Percentiles rank a stretch among this genome's conserved stretches.
phyloP scores from a whole-genome alignment of 2,797 vertebrate genomes.

The Channa striata region DNA sequence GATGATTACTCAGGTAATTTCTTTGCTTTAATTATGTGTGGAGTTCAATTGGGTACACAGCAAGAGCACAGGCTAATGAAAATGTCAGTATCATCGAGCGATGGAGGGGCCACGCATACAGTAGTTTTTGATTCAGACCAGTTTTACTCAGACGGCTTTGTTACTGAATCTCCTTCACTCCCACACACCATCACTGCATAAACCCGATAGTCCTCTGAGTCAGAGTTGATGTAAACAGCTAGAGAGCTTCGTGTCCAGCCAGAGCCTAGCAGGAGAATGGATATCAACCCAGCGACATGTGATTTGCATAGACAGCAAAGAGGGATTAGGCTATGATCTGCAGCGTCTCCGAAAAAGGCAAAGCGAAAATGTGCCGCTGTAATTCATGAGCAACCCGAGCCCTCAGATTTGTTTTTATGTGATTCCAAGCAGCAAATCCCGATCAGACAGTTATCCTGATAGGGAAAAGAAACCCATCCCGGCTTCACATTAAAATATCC shows the following conservation, averaged over 20 bases:
- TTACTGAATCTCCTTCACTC: slow-evolving; percentile 70
- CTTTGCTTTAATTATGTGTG: slow-evolving; percentile 28
- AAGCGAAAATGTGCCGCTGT: slow-evolving; percentile 38
- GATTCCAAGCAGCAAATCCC: slow-evolving; percentile 81
- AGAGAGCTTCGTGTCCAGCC: slow-evolving; percentile 76
- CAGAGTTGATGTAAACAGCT: slow-evolving; percentile 71
- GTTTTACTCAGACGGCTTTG: slow-evolving; percentile 61
- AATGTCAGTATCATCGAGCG: slow-evolving; percentile 33
- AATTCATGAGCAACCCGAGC: slow-evolving; percentile 66
- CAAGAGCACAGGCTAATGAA: slow-evolving; percentile 17
- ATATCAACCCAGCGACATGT: slow-evolving; percentile 71
- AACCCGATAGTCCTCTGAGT: slow-evolving; percentile 73
- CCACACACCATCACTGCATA: slow-evolving; percentile 69
- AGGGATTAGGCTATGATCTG: slow-evolving; percentile 79
- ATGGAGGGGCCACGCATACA: slow-evolving; percentile 30
- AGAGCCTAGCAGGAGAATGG: slow-evolving; percentile 68
- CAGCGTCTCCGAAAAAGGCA: slow-evolving; percentile 51
- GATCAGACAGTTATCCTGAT: slow-evolving; percentile 85
- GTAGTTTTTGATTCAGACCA: slow-evolving; percentile 52
- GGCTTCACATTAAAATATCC: slow-evolving; percentile 77
- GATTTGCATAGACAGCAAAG: slow-evolving; percentile 79
- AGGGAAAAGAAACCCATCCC: slow-evolving; percentile 66
- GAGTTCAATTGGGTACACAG: slow-evolving; percentile 20
- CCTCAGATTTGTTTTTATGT: slow-evolving; percentile 76
- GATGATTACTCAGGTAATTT: slow-evolving; percentile 31